A percentile compares a stretch with the other conserved stretches of the same genome.
phyloP scores from a whole-genome alignment of 2,797 vertebrate species.

The Ibycter americanus region DNA sequence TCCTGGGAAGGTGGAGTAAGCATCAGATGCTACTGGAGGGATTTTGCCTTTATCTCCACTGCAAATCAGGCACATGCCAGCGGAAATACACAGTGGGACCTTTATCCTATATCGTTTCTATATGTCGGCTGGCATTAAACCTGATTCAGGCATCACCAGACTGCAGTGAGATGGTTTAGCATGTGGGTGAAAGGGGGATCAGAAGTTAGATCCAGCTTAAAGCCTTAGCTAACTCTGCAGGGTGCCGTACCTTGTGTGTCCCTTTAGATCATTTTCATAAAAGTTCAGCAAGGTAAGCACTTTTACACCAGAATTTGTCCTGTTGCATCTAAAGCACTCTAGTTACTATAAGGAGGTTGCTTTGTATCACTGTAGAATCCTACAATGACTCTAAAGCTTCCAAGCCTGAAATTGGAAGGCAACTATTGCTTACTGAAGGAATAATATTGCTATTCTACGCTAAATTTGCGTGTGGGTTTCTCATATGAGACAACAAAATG shows the following conservation, averaged over 20 bases:
- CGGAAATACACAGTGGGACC: background rate
- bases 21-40: background rate
- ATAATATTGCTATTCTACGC: background rate
- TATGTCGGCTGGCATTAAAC: background rate
- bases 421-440: background rate
- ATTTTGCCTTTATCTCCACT: background rate
- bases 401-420: slow-evolving; percentile 12
- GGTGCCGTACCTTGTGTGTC: background rate
- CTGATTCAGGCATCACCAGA: background rate
- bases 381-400: background rate
- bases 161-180: background rate
- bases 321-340: background rate
- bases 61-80: background rate
- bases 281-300: background rate
- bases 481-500: background rate
- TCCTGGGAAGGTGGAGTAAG: background rate
- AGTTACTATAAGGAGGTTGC: background rate
- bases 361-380: background rate
- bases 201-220: background rate
- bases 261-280: background rate
- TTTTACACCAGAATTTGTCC: background rate
- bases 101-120: background rate
- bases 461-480: background rate
- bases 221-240: background rate
- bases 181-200: background rate